phyloP scores from a whole-genome alignment of 64 coral and sea anemone species.

The Catalaphyllia jardinei region DNA sequence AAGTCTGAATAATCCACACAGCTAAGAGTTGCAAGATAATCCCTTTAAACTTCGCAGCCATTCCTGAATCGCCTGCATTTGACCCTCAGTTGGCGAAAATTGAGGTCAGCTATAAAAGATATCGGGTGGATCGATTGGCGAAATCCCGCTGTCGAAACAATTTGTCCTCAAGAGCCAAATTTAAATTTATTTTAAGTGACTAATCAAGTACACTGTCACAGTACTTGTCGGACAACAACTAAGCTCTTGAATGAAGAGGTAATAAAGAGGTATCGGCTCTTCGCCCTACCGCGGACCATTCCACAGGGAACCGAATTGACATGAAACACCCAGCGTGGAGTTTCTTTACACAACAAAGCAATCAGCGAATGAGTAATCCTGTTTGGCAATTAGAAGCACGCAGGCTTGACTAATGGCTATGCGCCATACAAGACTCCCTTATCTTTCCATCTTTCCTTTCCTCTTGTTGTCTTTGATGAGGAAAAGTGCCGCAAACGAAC shows the following conservation, averaged over 20 bases:
- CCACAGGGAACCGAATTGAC: neutral
- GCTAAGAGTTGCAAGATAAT: conserved; percentile 11
- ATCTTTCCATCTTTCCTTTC: neutral
- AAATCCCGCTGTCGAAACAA: conserved; percentile 37
- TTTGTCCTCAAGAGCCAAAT: conserved; percentile 31
- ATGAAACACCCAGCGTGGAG: conserved; percentile 20
- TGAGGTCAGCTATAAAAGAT: conserved; percentile 39
- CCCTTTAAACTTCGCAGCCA: conserved; percentile 31
- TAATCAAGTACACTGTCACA: conserved; percentile 26
- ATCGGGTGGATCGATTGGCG: conserved; percentile 12
- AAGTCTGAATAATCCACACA: conserved; percentile 3
- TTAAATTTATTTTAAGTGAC: conserved; percentile 39
- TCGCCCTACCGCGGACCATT: neutral
- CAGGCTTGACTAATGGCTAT: conserved; percentile 17
- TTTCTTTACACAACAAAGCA: conserved; percentile 10
- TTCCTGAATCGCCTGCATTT: conserved; percentile 23
- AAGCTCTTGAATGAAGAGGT: conserved; percentile 37
- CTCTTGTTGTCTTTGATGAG: neutral
- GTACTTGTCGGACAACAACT: conserved; percentile 33
- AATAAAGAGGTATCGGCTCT: neutral
- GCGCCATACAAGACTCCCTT: neutral
- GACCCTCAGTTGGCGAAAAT: conserved; percentile 46
- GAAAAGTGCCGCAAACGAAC: neutral
- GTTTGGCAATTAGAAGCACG: conserved; percentile 22
- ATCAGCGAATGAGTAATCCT: conserved; percentile 20